A percentile compares a stretch with the other conserved stretches of the same genome.
Conservation (phyloP, 2,797 vertebrate genomes). For the Periophthalmus magnuspinnatus region DNA sequence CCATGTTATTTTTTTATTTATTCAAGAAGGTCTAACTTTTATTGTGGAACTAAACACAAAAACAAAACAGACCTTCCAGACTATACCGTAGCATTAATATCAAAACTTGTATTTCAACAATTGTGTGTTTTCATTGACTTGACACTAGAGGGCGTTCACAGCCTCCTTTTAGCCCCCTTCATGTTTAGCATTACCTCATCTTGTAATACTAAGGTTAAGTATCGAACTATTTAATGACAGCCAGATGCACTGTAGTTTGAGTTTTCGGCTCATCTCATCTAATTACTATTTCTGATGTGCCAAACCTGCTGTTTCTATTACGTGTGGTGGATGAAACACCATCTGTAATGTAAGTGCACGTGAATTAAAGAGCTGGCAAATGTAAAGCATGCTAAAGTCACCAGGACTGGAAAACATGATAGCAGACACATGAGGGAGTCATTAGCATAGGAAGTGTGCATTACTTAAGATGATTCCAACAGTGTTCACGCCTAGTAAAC, state of each 20-base stretch:
- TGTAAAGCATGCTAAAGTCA: constrained; percentile 13
- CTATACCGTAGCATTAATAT: too few relatives aligned
- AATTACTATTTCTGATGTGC: constrained; percentile 30
- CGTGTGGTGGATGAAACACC: not conserved
- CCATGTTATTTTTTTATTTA: too few relatives aligned
- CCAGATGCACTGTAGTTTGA: constrained; percentile 7
- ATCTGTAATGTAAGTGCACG: not conserved
- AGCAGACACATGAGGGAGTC: constrained; percentile 37
- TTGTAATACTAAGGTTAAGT: not conserved
- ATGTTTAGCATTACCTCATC: constrained; percentile 7
- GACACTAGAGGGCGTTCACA: constrained; percentile 45
- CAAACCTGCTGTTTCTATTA: constrained; percentile 29
- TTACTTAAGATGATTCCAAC: constrained; percentile 18
- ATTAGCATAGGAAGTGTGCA: constrained; percentile 44
- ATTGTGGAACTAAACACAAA: too few relatives aligned
- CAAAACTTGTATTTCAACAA: too few relatives aligned
- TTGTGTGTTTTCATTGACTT: not conserved
- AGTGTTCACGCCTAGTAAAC: constrained; percentile 16
- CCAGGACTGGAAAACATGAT: constrained; percentile 10
- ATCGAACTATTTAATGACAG: constrained; percentile 12
- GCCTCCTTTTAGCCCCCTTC: not conserved
- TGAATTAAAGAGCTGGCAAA: constrained; percentile 28
- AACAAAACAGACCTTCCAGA: too few relatives aligned
- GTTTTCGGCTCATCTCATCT: constrained; percentile 17
- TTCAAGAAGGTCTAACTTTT: too few relatives aligned